A percentile compares a stretch with the other conserved stretches of the same genome.
Evolutionary conservation across 1,140 invertebrate species (phyloP).

Genomic region (Elysia chlorotica): DNA sequence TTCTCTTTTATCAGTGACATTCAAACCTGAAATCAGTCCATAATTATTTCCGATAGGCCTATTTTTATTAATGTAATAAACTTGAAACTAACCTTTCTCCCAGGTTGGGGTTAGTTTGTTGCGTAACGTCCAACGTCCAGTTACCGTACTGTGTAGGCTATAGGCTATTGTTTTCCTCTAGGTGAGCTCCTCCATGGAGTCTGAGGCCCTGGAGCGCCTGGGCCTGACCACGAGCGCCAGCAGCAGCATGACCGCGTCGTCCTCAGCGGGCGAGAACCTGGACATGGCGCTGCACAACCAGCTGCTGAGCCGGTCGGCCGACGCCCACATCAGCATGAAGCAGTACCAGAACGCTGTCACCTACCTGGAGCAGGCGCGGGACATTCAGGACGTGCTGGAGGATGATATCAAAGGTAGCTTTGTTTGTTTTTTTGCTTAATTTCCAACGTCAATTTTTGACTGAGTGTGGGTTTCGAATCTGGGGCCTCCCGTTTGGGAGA

Average conservation of each 20-base stretch:
- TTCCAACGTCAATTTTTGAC: too few relatives aligned
- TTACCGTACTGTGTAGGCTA: too few relatives aligned
- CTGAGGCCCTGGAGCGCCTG: constrained; percentile 15
- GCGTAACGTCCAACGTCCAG: too few relatives aligned
- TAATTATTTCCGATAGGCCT: too few relatives aligned
- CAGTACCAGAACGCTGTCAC: constrained; percentile 56
- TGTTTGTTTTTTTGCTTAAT: background rate
- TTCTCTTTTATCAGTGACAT: too few relatives aligned
- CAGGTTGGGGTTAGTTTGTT: too few relatives aligned
- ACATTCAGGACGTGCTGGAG: constrained; percentile 55
- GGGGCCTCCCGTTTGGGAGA: too few relatives aligned
- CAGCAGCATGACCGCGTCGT: constrained; percentile 42
- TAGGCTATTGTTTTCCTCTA: too few relatives aligned
- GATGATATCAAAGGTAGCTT: constrained; percentile 51
- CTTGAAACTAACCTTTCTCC: too few relatives aligned
- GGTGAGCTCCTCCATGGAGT: constrained; percentile 20
- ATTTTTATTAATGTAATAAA: too few relatives aligned
- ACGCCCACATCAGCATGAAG: constrained; percentile 57
- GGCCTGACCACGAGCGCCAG: background rate
- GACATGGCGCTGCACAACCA: constrained; percentile 58
- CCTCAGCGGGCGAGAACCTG: constrained; percentile 53
- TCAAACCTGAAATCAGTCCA: too few relatives aligned
- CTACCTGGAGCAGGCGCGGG: constrained; percentile 53
- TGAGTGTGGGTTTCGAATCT: too few relatives aligned
- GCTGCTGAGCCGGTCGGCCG: constrained; percentile 53